Evolutionary conservation across 2,113 vertebrate species (phyloP), one percentile per base, ranked within the genome.

Genomic region (Platanista minor): DNA sequence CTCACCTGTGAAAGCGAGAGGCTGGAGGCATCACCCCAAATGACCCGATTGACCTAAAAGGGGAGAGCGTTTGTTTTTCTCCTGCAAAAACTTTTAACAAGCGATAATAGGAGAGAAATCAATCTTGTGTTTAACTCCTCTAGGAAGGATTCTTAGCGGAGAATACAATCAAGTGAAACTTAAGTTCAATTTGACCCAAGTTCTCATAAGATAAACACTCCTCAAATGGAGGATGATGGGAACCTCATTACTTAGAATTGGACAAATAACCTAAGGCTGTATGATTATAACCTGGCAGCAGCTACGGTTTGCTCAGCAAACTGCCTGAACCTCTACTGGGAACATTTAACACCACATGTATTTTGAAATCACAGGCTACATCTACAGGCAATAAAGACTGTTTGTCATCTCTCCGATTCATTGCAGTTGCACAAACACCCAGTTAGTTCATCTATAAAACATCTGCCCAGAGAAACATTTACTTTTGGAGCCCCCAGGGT

Each of bases 401-500:
- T 96, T 98, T 98, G 97, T 96, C 98, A 98, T 98, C 98, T 98
- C 98, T 98, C 96, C 87, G 95, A 98, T 97, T 98, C 98, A 97
- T 95, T 98, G 98, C 98, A 97, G 98, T 98, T 98, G 95, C 96
- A 98, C 97, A 77, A 98, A 98, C 97, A 98, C 97, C 95, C 98
- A 98, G 98, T 98, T 98, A 98, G 97, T 96, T 97, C 71, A 97
- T 98, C 98, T 98, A 97, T 97, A 98, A 97, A 87, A 98, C 98
- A 98, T 98, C 98, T 98, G 97, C 96, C 97, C 97, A 96, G 97
- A 98, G 98, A 98, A 98, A 98, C 97, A 97, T 98, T 98, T 98
- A 98, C 98, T 98, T 97, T 98, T 97, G 96, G 95, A 98, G 92
- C 97, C 97, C 97, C 97, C 96, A 61, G 96, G 97, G 96, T 97